Evolutionary conservation across 2,888 invertebrate genomes (phyloP), one percentile per base, ranked within the genome.

Genomic region (Apodemia zela): DNA sequence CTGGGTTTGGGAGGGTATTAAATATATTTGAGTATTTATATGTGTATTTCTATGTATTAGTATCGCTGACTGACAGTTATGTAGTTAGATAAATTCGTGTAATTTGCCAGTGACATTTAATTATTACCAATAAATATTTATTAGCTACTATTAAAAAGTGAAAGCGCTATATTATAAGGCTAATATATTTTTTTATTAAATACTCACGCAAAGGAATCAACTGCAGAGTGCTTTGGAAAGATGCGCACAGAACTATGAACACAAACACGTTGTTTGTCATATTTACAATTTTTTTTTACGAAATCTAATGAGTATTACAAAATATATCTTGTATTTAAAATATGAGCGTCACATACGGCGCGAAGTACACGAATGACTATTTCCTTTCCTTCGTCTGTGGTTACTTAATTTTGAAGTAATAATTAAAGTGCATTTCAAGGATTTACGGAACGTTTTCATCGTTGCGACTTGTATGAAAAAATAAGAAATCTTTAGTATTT

Each of bases 151-250:
- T 29, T 29, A 3, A 3, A 5, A 29, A 29, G 5, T 29, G 4
- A 29, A 29, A 29, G 29, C 4, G 29, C 1, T 29, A 21, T 21
- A 21, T 29, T 29, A 29, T 3, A 29, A 29, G 29, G 29, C 29
- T 29, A 29, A 29, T 29, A 29, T 29, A 29, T 3, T 3, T 29
- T 29, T 29, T 29, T 29, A 3, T 29, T 29, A 62, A 69, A 59
- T 71, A 89, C 89, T 90, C 76, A 90, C 89, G 89, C 71, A 90
- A 78, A 18, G 87, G 85, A 38, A 89, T 70, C 68, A 89, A 68
- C 71, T 90, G 87, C 62, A 79, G 74, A 61, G 85, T 85, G 68
- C 80, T 77, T 63, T 82, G 84, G 29, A 84, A 74, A 70, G 82
- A 80, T 65, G 82, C 75, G 76, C 80, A 79, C 65, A 86, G 68